Conservation (phyloP, 2,888 invertebrate species). For the Hyalella azteca region DNA sequence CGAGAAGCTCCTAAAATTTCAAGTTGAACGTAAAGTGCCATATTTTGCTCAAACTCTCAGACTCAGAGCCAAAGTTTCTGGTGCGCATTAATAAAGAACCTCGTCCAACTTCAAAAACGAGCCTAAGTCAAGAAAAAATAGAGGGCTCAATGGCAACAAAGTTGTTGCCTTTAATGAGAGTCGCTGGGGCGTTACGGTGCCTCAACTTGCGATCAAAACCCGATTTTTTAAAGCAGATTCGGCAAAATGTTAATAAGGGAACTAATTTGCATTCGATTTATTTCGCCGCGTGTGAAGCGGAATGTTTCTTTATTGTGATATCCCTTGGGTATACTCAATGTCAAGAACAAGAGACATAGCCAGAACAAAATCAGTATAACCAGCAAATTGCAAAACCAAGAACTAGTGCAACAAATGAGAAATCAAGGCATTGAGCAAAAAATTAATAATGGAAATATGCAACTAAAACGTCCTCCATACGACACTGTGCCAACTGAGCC, state of each 20-base stretch:
- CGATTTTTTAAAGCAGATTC: background rate
- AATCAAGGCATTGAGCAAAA: too few species aligned
- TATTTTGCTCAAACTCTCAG: background rate
- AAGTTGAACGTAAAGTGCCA: background rate
- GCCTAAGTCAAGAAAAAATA: conserved; percentile 22
- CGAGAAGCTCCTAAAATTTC: conserved; percentile 2
- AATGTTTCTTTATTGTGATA: too few species aligned
- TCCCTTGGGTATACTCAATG: too few species aligned
- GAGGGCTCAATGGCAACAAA: conserved; percentile 11
- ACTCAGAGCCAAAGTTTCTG: background rate
- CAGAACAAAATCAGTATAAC: too few species aligned
- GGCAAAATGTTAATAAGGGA: background rate
- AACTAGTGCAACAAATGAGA: too few species aligned
- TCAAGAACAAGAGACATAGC: too few species aligned
- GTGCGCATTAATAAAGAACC: conserved; percentile 35
- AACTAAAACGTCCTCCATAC: too few species aligned
- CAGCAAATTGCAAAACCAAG: too few species aligned
- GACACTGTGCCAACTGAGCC: too few species aligned
- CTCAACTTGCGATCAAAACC: background rate
- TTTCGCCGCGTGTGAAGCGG: too few species aligned
- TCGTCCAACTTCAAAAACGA: background rate
- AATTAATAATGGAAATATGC: too few species aligned
- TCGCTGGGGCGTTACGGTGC: background rate
- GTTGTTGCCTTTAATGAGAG: conserved; percentile 34
- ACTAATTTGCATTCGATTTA: background rate